Evolutionary conservation across 2,888 invertebrate genomes (phyloP).

Genomic region (Trachelus troglodyta): DNA sequence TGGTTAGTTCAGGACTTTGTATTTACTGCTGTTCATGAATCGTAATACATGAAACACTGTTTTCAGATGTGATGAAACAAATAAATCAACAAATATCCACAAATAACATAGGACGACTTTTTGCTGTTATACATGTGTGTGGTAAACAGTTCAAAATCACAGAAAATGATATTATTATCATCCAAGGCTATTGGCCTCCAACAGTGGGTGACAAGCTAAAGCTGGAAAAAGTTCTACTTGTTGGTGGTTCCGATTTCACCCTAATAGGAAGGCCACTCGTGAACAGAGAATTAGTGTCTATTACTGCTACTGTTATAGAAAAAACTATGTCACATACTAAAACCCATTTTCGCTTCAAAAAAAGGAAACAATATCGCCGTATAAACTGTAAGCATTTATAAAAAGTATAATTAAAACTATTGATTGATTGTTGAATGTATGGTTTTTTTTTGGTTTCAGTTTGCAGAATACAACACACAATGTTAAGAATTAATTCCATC

Average conservation of each 20-base stretch:
- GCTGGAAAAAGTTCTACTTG: constrained; percentile 85
- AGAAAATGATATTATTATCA: constrained; percentile 83
- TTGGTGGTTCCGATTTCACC: constrained; percentile 84
- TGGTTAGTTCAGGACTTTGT: constrained; percentile 24
- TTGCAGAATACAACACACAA: constrained; percentile 76
- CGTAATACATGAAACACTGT: neutral
- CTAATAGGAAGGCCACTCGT: constrained; percentile 84
- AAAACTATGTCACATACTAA: constrained; percentile 85
- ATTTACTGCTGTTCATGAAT: neutral
- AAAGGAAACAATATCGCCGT: constrained; percentile 82
- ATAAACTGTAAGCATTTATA: constrained; percentile 73
- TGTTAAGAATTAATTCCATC: constrained; percentile 81
- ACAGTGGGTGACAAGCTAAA: constrained; percentile 81
- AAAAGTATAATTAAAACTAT: constrained; percentile 12
- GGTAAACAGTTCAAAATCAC: constrained; percentile 90
- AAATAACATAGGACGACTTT: constrained; percentile 73
- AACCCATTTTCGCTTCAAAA: constrained; percentile 80
- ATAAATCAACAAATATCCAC: constrained; percentile 74
- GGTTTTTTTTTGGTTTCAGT: constrained; percentile 60
- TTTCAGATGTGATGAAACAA: constrained; percentile 70
- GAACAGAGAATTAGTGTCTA: constrained; percentile 77
- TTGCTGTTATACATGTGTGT: constrained; percentile 84
- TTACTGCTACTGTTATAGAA: constrained; percentile 86
- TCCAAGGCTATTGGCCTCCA: constrained; percentile 88
- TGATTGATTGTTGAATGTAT: constrained; percentile 23